Conservation (phyloP, 23 tunicate genomes). For the Corella eumyota region DNA sequence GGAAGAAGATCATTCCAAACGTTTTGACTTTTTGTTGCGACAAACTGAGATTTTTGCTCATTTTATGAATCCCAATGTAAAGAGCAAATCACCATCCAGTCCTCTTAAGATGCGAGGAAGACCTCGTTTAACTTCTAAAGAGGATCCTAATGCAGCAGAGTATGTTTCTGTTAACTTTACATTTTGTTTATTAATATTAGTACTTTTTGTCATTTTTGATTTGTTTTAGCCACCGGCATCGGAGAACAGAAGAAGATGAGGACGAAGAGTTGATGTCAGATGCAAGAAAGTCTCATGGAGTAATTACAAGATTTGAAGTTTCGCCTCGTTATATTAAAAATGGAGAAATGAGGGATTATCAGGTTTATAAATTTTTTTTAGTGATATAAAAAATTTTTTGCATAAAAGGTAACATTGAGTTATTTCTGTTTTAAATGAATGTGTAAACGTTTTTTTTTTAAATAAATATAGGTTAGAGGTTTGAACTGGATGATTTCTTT, state of each 20-base stretch:
- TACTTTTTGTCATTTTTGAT: too few species aligned
- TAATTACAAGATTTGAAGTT: constrained; percentile 71
- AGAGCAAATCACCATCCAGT: constrained; percentile 84
- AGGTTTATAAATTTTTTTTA: constrained; percentile 13
- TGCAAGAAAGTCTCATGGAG: constrained; percentile 81
- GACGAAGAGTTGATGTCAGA: constrained; percentile 84
- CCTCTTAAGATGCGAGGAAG: constrained; percentile 86
- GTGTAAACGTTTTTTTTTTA: not conserved
- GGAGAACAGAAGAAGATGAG: constrained; percentile 89
- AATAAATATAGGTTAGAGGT: constrained; percentile 49
- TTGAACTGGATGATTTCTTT: constrained; percentile 96
- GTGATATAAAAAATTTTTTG: not conserved
- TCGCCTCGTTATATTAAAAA: constrained; percentile 85
- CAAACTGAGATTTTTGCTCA: constrained; percentile 94
- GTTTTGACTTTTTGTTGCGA: constrained; percentile 83
- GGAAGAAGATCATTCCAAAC: constrained; percentile 81
- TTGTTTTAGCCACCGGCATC: constrained; percentile 86
- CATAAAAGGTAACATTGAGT: not conserved
- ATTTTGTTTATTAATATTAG: too few species aligned
- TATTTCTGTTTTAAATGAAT: not conserved
- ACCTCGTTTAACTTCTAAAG: constrained; percentile 64
- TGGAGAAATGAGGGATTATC: constrained; percentile 97
- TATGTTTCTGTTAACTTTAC: constrained; percentile 5
- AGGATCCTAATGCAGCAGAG: constrained; percentile 42
- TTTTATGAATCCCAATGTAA: constrained; percentile 89